Percentiles rank a stretch among this genome's conserved stretches.
Conservation (phyloP, 2,113 vertebrate genomes). For the Shinisaurus crocodilurus region DNA sequence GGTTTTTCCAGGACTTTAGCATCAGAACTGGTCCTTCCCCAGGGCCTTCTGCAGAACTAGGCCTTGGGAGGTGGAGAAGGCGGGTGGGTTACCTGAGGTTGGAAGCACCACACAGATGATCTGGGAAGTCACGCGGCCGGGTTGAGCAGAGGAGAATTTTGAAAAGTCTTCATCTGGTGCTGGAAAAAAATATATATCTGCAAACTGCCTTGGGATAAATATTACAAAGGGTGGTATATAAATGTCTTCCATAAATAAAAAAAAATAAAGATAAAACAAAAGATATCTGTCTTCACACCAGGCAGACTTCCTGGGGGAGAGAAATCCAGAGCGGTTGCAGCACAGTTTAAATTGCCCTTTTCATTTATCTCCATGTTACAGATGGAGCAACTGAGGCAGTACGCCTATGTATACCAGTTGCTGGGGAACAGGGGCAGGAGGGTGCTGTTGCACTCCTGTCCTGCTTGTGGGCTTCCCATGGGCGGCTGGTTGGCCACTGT, state of each 20-base stretch:
- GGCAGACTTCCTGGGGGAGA: background rate
- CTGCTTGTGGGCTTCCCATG: too few relatives aligned
- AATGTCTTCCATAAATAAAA: background rate
- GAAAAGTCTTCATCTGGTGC: background rate
- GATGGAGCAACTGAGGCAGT: background rate
- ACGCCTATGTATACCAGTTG: too few relatives aligned
- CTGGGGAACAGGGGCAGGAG: too few relatives aligned
- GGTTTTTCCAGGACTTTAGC: too few relatives aligned
- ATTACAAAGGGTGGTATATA: background rate
- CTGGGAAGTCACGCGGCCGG: background rate
- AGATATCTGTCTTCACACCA: too few relatives aligned
- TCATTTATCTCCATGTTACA: background rate
- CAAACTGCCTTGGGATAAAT: background rate
- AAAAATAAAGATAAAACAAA: background rate
- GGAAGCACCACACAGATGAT: background rate
- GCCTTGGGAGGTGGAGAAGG: background rate
- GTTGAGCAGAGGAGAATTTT: background rate
- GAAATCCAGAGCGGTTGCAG: too few relatives aligned
- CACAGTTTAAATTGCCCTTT: background rate
- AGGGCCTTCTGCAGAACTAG: too few relatives aligned
- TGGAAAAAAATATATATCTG: background rate
- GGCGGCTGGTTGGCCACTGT: too few relatives aligned
- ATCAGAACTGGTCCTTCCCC: too few relatives aligned
- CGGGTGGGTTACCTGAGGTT: background rate
- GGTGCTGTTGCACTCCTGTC: too few relatives aligned